Base-by-base conservation (phyloP, 2,888 invertebrate genomes). In the Drosophila neotestacea region DNA sequence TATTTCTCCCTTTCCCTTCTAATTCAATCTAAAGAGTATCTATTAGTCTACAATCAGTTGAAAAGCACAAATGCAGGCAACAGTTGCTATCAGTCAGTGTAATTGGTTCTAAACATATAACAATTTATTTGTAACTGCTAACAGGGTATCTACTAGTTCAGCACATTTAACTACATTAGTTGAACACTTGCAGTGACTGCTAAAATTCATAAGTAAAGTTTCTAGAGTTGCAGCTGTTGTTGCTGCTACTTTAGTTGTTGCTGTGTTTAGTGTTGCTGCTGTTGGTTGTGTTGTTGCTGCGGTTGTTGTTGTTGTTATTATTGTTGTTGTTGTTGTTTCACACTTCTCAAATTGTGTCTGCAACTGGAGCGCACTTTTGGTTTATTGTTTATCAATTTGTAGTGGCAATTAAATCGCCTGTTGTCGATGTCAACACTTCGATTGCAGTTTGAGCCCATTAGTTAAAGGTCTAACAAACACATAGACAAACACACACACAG, bases 361-460 rank as follows among this genome's bases (percentile, higher is more conserved):
- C 36, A 68, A 58, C 47, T 68, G 38, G 44, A 48, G 34, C 41
- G 39, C 60, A 51, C 60, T 55, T 42, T 47, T 27, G 48, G 47
- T 62, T 56, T 68, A 87, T 77, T 86, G 78, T 71, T 80, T 73
- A 86, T 77, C 71, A 73, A 81, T 84, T 74, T 70, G 55, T 56
- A 54, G 77, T 51, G 51, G 60, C 79, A 65, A 70, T 70, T 75
- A 67, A 64, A 39, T 50, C 42, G 51, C 54, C 16, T 39, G 42
- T 22, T 22, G 16, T 30, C 4, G 22, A 16, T 42, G 42, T 42
- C 42, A 42, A 42, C 22, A 32, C 34, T 52, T 75, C 46, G 41
- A 73, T 61, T 61, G 41, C 41, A 10, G 36, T 34, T 68, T 28
- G 39, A 47, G 34, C n/a, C 30, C 39, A 32, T 55, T 58, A 13